These are phyloP conservation scores for Anoplolepis gracilipes DNA, from an alignment of 1,140 invertebrate genomes.

Conservation along the genomic window DNA sequence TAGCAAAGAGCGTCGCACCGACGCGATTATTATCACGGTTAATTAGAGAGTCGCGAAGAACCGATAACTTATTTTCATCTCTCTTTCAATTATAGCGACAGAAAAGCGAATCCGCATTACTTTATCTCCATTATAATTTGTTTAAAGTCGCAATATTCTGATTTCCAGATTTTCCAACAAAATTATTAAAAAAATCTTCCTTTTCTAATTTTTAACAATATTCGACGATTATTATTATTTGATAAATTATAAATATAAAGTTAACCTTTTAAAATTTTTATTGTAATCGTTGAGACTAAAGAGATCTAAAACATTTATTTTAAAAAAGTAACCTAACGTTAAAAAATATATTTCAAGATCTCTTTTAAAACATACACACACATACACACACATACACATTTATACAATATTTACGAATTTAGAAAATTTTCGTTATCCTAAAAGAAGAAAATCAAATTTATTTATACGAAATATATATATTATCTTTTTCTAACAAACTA, in stretches of 20 bases:
- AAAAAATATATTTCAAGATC: background rate
- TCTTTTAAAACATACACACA: background rate
- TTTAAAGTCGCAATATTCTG: constrained; percentile 53
- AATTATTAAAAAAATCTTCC: constrained; percentile 41
- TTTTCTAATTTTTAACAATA: constrained; percentile 54
- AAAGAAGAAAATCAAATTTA: constrained; percentile 16
- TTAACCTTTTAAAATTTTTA: background rate
- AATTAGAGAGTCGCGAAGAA: constrained; percentile 63
- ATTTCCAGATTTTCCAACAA: constrained; percentile 61
- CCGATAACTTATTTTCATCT: constrained; percentile 73
- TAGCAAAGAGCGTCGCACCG: constrained; percentile 16
- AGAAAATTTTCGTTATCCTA: background rate
- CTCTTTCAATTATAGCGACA: constrained; percentile 70
- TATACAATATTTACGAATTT: background rate
- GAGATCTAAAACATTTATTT: background rate
- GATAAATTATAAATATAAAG: background rate
- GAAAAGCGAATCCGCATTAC: constrained; percentile 43
- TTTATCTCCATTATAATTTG: constrained; percentile 60
- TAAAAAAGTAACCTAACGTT: background rate
- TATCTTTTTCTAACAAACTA: background rate
- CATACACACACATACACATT: background rate
- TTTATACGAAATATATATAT: background rate
- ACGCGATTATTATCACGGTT: constrained; percentile 43
- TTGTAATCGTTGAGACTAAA: background rate
- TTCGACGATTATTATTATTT: constrained; percentile 11